Conservation (phyloP, 1,140 invertebrate genomes). For the Heterodera carotae region DNA sequence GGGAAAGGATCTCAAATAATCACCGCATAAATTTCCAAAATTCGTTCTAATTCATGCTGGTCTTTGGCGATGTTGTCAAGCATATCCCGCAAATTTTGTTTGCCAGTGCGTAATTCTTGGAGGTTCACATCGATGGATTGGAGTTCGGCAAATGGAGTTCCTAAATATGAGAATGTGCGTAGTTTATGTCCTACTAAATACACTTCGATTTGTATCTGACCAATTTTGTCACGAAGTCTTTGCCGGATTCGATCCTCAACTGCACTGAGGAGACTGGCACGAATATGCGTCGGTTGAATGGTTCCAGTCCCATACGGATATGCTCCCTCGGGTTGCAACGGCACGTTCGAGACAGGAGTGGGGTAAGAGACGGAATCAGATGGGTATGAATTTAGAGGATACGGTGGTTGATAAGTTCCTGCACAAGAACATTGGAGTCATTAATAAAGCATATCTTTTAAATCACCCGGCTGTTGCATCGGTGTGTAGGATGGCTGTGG, state of each 20-base stretch:
- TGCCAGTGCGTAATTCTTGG: conserved; percentile 83
- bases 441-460: neutral
- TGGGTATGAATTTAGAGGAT: conserved; percentile 41
- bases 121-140: conserved; percentile 68
- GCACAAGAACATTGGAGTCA: neutral
- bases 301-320: conserved; percentile 67
- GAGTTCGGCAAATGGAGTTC: conserved; percentile 59
- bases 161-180: conserved; percentile 42
- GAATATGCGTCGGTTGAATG: conserved; percentile 90
- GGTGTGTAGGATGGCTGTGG: conserved; percentile 26
- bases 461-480: conserved; percentile 13
- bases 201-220: conserved; percentile 66
- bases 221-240: conserved; percentile 82
- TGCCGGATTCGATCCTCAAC: conserved; percentile 89
- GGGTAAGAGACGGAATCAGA: conserved; percentile 18
- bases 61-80: conserved; percentile 81
- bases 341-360: conserved; percentile 37
- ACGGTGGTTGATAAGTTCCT: conserved; percentile 29
- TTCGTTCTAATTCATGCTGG: conserved; percentile 69
- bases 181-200: conserved; percentile 10
- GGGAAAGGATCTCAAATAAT: conserved; percentile 29
- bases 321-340: conserved; percentile 11
- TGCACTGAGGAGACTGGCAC: conserved; percentile 86
- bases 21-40: conserved; percentile 41
- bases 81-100: conserved; percentile 79